These are phyloP conservation scores for Orthosia gothica DNA, from an alignment of 2,888 invertebrate species.

Conservation along the genomic window DNA sequence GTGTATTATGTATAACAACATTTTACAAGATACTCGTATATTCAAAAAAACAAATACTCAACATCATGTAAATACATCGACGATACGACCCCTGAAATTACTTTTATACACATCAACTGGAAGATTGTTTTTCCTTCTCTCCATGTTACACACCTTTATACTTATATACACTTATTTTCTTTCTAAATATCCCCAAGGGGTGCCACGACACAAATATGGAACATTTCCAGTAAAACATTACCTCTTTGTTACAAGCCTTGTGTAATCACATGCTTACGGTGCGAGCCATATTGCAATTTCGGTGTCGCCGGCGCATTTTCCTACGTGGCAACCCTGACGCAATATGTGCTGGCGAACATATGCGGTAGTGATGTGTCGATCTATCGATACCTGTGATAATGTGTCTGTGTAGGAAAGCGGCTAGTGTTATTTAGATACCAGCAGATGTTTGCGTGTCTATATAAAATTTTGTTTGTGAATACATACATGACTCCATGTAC, in stretches of 20 bases:
- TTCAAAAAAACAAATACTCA: conserved; percentile 24
- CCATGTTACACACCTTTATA: conserved; percentile 25
- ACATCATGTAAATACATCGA: conserved; percentile 45
- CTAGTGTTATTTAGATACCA: neutral
- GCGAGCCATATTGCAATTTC: conserved; percentile 82
- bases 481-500: too few relatives aligned
- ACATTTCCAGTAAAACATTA: conserved; percentile 66
- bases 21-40: neutral
- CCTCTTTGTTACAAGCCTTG: conserved; percentile 66
- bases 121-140: conserved; percentile 6
- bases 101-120: conserved; percentile 46
- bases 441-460: neutral
- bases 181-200: conserved; percentile 42
- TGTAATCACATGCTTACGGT: conserved; percentile 81
- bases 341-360: conserved; percentile 67
- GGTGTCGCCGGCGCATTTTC: conserved; percentile 78
- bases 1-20: too few relatives aligned
- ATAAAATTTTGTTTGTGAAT: neutral
- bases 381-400: conserved; percentile 26
- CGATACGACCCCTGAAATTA: conserved; percentile 47
- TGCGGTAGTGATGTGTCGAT: conserved; percentile 62
- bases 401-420: neutral
- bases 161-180: conserved; percentile 33
- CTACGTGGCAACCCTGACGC: conserved; percentile 68
- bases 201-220: conserved; percentile 51